These are phyloP conservation scores for Drosophila insularis DNA, from an alignment of 1,140 invertebrate species.

Conservation along the genomic window DNA sequence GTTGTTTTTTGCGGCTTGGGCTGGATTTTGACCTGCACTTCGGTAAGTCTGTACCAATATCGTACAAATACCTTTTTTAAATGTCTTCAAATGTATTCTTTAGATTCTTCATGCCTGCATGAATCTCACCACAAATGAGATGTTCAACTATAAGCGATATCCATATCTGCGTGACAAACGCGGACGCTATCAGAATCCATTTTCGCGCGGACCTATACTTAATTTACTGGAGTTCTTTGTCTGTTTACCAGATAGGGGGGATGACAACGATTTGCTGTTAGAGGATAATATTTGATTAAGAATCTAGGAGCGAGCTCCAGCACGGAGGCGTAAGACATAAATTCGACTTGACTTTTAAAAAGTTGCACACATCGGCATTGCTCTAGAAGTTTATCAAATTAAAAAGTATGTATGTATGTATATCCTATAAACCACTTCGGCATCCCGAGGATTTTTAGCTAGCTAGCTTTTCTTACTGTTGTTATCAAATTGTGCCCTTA, in stretches of 20 bases:
- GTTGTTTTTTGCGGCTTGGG: conserved; percentile 92
- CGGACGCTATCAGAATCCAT: conserved; percentile 94
- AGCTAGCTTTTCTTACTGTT: conserved; percentile 40
- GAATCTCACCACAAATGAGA: conserved; percentile 97
- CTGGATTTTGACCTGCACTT: conserved; percentile 93
- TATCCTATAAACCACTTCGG: conserved; percentile 31
- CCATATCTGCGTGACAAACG: conserved; percentile 93
- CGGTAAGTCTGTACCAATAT: conserved; percentile 85
- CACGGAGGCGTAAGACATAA: conserved; percentile 59
- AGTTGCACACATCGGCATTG: neutral
- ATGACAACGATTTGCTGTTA: conserved; percentile 88
- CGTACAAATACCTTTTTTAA: conserved; percentile 34
- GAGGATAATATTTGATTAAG: conserved; percentile 86
- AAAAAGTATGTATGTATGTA: neutral
- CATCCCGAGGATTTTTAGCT: conserved; percentile 20
- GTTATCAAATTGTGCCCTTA: conserved; percentile 39
- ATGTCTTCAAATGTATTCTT: conserved; percentile 24
- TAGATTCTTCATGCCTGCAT: conserved; percentile 93
- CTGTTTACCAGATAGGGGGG: conserved; percentile 89
- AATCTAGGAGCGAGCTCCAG: conserved; percentile 72
- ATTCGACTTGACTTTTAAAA: neutral
- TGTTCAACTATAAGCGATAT: conserved; percentile 96
- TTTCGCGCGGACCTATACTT: conserved; percentile 91
- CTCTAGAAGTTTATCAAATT: neutral
- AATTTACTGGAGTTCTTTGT: conserved; percentile 96